Evolutionary conservation across 2,113 vertebrate species (phyloP).

Genomic region (Panthera tigris): DNA sequence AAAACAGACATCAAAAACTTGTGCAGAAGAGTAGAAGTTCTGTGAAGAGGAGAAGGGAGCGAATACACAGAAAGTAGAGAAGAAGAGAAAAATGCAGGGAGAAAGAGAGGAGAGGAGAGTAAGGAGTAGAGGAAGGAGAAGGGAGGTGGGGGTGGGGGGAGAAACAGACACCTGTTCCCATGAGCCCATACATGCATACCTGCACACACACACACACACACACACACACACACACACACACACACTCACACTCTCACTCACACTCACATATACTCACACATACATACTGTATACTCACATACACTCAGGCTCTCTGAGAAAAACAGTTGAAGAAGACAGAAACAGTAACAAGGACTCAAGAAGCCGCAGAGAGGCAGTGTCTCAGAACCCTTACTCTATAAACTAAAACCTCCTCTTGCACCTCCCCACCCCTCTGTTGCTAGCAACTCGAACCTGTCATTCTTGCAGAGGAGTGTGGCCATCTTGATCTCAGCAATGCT

Average conservation of each 20-base stretch:
- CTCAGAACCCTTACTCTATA: not conserved
- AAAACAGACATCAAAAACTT: not conserved
- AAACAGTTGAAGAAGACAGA: not conserved
- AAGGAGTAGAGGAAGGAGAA: not conserved
- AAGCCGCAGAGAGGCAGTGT: not conserved
- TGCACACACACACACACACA: fast-evolving
- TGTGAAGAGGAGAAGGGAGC: not conserved
- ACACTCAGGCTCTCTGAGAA: not conserved
- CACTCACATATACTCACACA: not conserved
- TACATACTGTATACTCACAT: fast-evolving
- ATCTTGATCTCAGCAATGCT: not conserved
- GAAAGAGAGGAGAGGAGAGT: not conserved
- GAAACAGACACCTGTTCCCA: not conserved
- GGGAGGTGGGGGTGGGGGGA: too few species aligned
- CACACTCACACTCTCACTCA: not conserved
- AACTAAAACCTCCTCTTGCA: not conserved
- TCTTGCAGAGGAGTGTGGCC: not conserved
- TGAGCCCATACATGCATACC: not conserved
- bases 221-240: fast-evolving
- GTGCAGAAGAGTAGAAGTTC: not conserved
- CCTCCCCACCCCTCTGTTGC: not conserved
- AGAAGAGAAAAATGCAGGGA: not conserved
- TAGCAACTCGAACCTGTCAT: not conserved
- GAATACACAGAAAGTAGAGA: not conserved
- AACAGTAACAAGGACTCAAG: not conserved